Evolutionary conservation across 2,113 vertebrate species (phyloP), one percentile per base, ranked within the genome.

Genomic region (Oostethus manadensis): DNA sequence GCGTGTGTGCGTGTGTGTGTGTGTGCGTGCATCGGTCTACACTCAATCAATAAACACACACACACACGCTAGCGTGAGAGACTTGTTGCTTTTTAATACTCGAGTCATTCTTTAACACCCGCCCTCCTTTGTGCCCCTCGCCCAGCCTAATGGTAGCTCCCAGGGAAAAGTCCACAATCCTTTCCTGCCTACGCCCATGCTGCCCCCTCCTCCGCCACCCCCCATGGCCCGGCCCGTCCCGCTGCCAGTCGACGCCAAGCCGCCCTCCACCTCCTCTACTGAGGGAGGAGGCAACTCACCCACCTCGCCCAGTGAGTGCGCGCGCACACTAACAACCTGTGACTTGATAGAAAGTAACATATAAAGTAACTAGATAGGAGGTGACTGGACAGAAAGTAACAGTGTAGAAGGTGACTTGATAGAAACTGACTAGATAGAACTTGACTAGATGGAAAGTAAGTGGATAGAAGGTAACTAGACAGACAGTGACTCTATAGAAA

Each of bases 161-260:
- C 96, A 99, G 90, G 94, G 94, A 88, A 99, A 99, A 90, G 95
- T 98, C 84, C 96, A 98, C 93, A 99, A 98, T 90, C 96, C 96
- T 78, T 98, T 99, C 90, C 92, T 99, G 87, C 94, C 96, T 73
- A 96, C 96, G 77, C 95, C 95, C 77, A 99, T 99, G 96, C 92
- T 99, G 92, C 96, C 96, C 57, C 96, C 96, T 0, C 96, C 96
- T 1, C 96, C 96, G 3, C 96, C 95, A 23, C 95, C 96, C 68
- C 96, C 96, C 17, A 98, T 99, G 96, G 96, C 95, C 62, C 93
- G 96, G 81, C 95, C 96, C 71, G 95, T 99, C 88, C 96, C 95
- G 77, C 91, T 98, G 89, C 96, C 96, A 56, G 93, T 97, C 86
- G 95, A 98, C 90, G 92, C 94, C 85, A 99, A 99, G 91, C 95